phyloP scores from a whole-genome alignment of 92 coral and sea anemone genomes.

The Porites cylindrica region DNA sequence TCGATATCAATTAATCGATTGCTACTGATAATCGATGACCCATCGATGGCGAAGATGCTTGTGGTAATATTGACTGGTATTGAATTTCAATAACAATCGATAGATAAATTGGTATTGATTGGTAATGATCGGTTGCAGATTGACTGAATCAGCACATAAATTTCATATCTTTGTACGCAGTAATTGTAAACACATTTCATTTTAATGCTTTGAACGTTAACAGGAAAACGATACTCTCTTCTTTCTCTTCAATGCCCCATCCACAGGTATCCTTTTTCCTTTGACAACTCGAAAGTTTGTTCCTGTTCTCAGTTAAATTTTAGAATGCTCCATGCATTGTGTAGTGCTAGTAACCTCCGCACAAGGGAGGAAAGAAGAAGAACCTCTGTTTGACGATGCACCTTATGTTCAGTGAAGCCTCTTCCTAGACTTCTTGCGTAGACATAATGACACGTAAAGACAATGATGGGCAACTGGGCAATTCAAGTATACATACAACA shows the following conservation, averaged over 20 bases:
- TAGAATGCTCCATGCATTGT: too few relatives aligned
- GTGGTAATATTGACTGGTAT: constrained; percentile 31
- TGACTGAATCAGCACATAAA: constrained; percentile 21
- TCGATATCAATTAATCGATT: too few relatives aligned
- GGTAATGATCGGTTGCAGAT: constrained; percentile 17
- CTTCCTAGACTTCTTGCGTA: background rate
- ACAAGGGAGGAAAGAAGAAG: constrained; percentile 1
- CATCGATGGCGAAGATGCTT: background rate
- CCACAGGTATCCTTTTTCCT: background rate
- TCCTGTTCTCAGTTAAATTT: background rate
- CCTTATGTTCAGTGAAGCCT: background rate
- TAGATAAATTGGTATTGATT: constrained; percentile 41
- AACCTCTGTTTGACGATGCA: constrained; percentile 10
- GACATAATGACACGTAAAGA: background rate
- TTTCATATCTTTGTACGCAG: constrained; percentile 4
- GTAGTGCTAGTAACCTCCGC: too few relatives aligned
- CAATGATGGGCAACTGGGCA: background rate
- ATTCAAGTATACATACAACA: background rate
- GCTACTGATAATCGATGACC: too few relatives aligned
- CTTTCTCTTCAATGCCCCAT: constrained; percentile 23
- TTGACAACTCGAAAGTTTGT: constrained; percentile 28
- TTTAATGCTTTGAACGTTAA: constrained; percentile 26
- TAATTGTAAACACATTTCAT: constrained; percentile 37
- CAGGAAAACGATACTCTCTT: constrained; percentile 49
- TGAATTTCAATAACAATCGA: constrained; percentile 34